phyloP scores from a whole-genome alignment of 2,797 vertebrate species.

The Lemur catta region DNA sequence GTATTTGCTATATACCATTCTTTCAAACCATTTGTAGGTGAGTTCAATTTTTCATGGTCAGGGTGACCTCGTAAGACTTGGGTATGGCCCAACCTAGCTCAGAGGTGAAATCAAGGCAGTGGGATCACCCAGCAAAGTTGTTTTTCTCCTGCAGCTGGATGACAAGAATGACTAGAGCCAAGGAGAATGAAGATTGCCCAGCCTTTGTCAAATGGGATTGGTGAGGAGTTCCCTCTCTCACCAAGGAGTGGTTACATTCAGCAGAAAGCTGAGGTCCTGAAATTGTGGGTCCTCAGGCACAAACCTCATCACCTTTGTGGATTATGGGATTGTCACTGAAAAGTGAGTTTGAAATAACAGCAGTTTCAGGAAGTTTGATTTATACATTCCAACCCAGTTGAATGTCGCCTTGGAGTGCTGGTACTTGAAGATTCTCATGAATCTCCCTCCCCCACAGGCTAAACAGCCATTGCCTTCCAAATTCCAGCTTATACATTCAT shows the following conservation, averaged over 20 bases:
- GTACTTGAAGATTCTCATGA: conserved; percentile 18
- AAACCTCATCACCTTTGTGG: not conserved
- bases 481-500: conserved; percentile 32
- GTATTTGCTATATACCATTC: not conserved
- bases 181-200: not conserved
- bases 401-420: not conserved
- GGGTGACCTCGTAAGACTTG: conserved; percentile 61
- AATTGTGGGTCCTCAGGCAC: not conserved
- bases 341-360: not conserved
- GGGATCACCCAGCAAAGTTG: conserved; percentile 64
- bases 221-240: not conserved
- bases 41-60: conserved; percentile 62
- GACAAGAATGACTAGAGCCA: not conserved
- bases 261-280: not conserved
- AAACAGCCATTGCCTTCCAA: conserved; percentile 18
- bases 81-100: conserved; percentile 36
- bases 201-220: not conserved
- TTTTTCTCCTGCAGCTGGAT: conserved; percentile 34
- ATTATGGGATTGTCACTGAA: not conserved
- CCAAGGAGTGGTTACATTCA: not conserved
- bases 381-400: not conserved
- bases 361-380: conserved; percentile 52
- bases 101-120: conserved; percentile 52
- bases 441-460: conserved; percentile 51
- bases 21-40: not conserved